A percentile compares a stretch with the other conserved stretches of the same genome.
phyloP scores from a whole-genome alignment of 2,888 invertebrate genomes.

The Macrophya alboannulata region DNA sequence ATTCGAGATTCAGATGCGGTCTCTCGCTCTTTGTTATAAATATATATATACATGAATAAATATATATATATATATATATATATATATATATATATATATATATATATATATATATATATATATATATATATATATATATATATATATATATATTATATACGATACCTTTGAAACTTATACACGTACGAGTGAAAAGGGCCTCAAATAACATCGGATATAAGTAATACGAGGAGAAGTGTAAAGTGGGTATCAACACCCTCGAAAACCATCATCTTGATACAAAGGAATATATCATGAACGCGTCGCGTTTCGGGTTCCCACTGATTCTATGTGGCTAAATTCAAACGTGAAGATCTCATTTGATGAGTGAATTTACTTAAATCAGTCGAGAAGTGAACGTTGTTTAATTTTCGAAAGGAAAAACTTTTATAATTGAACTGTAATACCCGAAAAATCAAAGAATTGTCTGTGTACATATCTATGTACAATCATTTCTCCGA shows the following conservation, averaged over 20 bases:
- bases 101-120: not conserved
- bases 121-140: not conserved
- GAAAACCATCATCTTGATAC: conserved; percentile 10
- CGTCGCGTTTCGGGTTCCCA: not conserved
- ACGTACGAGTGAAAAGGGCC: not conserved
- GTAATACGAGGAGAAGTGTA: conserved; percentile 4
- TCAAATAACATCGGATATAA: conserved; percentile 3
- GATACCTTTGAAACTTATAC: not conserved
- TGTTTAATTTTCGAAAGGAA: not conserved
- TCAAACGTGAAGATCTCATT: not conserved
- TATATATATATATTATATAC: not conserved
- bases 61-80: too few species aligned
- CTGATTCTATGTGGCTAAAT: not conserved
- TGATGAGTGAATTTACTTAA: not conserved
- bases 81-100: not conserved
- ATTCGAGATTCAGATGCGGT: not conserved
- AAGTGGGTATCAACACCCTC: conserved; percentile 2
- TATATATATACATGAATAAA: not conserved
- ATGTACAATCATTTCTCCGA: too few species aligned
- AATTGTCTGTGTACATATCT: too few species aligned
- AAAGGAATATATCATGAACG: conserved; percentile 4
- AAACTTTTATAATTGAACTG: not conserved
- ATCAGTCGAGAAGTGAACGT: not conserved
- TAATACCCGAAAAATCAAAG: too few species aligned
- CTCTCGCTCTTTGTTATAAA: not conserved